Evolutionary conservation across 2,797 vertebrate species (phyloP).

Genomic region (Pangasius sanitwongsei): DNA sequence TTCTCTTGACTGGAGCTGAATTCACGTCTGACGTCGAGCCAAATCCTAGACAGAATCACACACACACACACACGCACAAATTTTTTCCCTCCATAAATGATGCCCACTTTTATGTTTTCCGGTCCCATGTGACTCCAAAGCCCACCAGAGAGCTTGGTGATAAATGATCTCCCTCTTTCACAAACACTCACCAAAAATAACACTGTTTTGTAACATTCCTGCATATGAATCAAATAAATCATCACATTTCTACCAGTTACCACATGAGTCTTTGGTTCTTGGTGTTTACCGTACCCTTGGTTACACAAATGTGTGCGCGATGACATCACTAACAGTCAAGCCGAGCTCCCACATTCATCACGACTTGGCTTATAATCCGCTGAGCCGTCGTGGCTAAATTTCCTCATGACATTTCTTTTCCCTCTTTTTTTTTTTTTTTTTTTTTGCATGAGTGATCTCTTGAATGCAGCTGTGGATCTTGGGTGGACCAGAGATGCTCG

Average conservation of each 20-base stretch:
- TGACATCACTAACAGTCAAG: constrained; percentile 17
- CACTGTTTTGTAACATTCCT: constrained; percentile 20
- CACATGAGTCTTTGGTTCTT: constrained; percentile 9
- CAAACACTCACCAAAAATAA: constrained; percentile 37
- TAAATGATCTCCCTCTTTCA: constrained; percentile 28
- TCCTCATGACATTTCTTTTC: constrained; percentile 42
- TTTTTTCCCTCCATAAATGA: neutral
- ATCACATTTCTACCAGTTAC: constrained; percentile 16
- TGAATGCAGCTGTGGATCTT: constrained; percentile 70
- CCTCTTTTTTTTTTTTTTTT: constrained; percentile 5
- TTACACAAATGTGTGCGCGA: constrained; percentile 11
- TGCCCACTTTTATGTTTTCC: constrained; percentile 32
- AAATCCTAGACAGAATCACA: constrained; percentile 24
- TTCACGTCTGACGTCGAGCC: constrained; percentile 63
- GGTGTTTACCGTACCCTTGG: constrained; percentile 31
- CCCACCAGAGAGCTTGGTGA: constrained; percentile 32
- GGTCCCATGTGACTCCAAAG: constrained; percentile 18
- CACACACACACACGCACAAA: constrained; percentile 51
- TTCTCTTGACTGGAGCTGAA: constrained; percentile 69
- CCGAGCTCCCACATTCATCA: constrained; percentile 36
- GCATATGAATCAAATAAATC: constrained; percentile 31
- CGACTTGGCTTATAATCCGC: constrained; percentile 2
- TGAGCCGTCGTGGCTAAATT: constrained; percentile 11
- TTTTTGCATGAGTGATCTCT: constrained; percentile 58
- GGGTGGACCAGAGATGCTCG: constrained; percentile 69